phyloP scores from a whole-genome alignment of 2,888 invertebrate genomes.

The Mesoligia furuncula region DNA sequence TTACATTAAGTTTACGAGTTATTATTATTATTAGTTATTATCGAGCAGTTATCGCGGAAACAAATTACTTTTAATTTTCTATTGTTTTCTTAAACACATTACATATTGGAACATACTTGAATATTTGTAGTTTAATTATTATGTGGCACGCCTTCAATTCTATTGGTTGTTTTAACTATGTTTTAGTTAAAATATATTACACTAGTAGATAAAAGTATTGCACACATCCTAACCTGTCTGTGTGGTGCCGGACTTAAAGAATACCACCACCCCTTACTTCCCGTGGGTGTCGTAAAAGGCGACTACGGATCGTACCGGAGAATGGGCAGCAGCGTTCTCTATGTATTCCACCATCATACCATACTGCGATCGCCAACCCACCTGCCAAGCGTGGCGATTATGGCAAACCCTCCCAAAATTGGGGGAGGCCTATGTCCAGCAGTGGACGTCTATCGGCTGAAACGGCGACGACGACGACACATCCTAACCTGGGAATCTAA shows the following conservation, averaged over 20 bases:
- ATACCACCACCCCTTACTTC: too few species aligned
- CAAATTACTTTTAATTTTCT: conserved; percentile 16
- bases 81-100: conserved; percentile 18
- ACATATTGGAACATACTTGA: neutral
- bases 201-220: neutral
- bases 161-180: neutral
- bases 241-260: too few species aligned
- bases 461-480: too few species aligned
- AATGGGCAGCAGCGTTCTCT: too few species aligned
- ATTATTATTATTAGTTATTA: neutral
- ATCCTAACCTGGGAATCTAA: neutral
- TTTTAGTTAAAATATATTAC: neutral
- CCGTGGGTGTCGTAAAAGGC: too few species aligned
- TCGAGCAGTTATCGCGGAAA: neutral
- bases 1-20: neutral
- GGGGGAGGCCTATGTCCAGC: too few species aligned
- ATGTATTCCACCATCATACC: too few species aligned
- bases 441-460: too few species aligned
- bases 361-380: too few species aligned
- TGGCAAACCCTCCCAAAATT: too few species aligned
- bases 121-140: neutral
- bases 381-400: too few species aligned
- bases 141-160: neutral
- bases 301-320: too few species aligned
- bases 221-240: neutral